These are phyloP conservation scores for Ochlodes sylvanus DNA, from an alignment of 2,888 invertebrate genomes.

Conservation along the genomic window DNA sequence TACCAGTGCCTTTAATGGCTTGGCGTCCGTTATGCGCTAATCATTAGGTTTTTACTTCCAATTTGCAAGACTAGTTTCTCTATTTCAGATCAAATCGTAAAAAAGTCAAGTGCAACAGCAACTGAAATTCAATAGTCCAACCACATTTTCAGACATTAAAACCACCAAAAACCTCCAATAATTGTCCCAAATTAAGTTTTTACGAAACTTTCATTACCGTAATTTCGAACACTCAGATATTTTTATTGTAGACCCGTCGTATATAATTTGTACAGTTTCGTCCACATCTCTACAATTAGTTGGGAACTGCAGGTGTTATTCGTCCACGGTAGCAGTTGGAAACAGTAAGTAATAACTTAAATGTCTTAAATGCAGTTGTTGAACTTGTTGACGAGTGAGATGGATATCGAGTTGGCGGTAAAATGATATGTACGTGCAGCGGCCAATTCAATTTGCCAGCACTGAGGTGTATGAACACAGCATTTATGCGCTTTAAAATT, in stretches of 20 bases:
- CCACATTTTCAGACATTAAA: background rate
- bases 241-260: conserved; percentile 13
- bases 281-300: conserved; percentile 26
- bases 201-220: conserved; percentile 16
- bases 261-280: conserved; percentile 30
- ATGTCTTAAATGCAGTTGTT: conserved; percentile 60
- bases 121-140: no score
- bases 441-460: conserved; percentile 20
- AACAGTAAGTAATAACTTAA: conserved; percentile 60
- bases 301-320: conserved; percentile 56
- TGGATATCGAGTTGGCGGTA: conserved; percentile 2
- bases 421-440: background rate
- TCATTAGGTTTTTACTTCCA: no score
- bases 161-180: background rate
- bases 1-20: no score
- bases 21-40: no score
- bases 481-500: conserved; percentile 4
- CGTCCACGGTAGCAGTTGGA: conserved; percentile 60
- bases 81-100: no score
- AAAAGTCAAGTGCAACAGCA: no score
- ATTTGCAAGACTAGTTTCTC: no score
- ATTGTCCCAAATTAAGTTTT: conserved; percentile 18
- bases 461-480: conserved; percentile 8
- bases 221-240: conserved; percentile 25
- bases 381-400: conserved; percentile 43